Conservation (phyloP, 2,113 vertebrate species). For the Leucopsar rothschildi region DNA sequence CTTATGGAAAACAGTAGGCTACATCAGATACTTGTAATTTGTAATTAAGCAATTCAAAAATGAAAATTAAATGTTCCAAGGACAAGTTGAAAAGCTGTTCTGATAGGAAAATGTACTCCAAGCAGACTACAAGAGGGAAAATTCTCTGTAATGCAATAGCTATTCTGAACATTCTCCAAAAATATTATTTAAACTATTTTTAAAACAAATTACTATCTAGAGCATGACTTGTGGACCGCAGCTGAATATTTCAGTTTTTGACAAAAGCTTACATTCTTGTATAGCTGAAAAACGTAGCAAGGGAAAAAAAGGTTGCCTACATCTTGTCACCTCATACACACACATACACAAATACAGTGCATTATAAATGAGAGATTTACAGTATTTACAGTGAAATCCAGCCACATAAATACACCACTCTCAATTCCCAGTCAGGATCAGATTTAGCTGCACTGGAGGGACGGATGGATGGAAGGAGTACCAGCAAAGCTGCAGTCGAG, state of each 20-base stretch:
- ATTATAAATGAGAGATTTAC: background rate
- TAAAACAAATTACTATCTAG: background rate
- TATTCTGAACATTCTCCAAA: slow-evolving; percentile 23
- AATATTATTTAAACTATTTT: slow-evolving; percentile 22
- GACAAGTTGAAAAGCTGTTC: slow-evolving; percentile 18
- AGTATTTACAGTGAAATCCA: background rate
- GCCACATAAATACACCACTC: background rate
- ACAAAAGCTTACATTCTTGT: background rate
- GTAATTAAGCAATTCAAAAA: slow-evolving; percentile 39
- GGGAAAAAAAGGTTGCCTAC: background rate
- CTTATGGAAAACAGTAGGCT: background rate
- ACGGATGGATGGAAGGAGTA: background rate
- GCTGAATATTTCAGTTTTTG: background rate
- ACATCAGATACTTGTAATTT: background rate
- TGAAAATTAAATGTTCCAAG: slow-evolving; percentile 17
- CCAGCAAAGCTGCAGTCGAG: background rate
- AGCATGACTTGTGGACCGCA: background rate
- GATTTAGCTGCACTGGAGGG: background rate
- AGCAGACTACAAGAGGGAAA: background rate
- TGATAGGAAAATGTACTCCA: background rate
- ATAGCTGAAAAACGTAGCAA: background rate
- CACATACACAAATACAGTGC: background rate
- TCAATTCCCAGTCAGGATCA: background rate
- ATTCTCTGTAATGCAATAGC: background rate
- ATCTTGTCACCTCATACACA: background rate